Evolutionary conservation across 2,888 invertebrate species (phyloP), one percentile per base, ranked within the genome.

Genomic region (Drosophila koepferae): DNA sequence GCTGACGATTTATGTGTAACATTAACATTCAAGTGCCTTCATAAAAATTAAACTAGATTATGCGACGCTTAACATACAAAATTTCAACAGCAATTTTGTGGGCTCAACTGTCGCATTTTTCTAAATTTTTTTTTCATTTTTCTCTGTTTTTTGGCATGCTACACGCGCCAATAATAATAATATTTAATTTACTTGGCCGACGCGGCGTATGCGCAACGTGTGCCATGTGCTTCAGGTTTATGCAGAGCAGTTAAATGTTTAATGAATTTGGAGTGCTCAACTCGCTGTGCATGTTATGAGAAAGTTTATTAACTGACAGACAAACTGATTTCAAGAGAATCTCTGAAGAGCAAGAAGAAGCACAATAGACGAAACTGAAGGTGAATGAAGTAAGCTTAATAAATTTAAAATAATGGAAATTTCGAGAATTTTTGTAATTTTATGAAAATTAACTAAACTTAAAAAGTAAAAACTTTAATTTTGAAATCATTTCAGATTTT

Each of bases 111-210:
- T 34, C 34, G 20, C 2, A 14, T 44, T 56, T 20, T 44, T 23
- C 14, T 23, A 7, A 43, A n/a, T 40, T 40, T 31, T 14, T 9
- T 16, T 34, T 41, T 18, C 7, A 28, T 16, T 12, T 49, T 8
- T 41, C n/a, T 40, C 40, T 18, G 28, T 28, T 60, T 60, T 48
- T 38, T 7, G 41, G 40, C n/a, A 1, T 28, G 49, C 58, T 23
- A 69, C 72, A 73, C 63, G 70, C 28, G 20, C 48, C 62, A 73
- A 64, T 76, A 65, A 77, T 63, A 73, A 77, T 79, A 80, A 80
- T 73, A 64, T 63, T 70, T 74, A 70, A 77, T 72, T 70, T 74
- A 74, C 69, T 63, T 70, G 74, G 48, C 72, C 65, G 36, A 67
- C 71, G 66, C 46, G 72, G 44, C 74, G 78, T 81, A 71, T 81